Evolutionary conservation across 2,113 vertebrate species (phyloP).

Genomic region (Lepisosteus osseus): DNA sequence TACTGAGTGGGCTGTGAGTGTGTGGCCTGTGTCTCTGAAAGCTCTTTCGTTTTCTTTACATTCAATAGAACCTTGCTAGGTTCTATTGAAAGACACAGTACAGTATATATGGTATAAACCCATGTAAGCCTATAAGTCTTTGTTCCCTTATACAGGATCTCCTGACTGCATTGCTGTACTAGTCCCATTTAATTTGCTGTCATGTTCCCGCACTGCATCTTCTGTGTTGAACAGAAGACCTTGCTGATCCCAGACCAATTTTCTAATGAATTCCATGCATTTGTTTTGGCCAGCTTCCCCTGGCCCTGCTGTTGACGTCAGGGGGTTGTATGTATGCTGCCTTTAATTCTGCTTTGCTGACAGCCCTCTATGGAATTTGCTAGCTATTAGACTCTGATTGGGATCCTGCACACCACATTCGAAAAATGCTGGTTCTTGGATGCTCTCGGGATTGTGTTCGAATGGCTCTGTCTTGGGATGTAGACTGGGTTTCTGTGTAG

Average conservation of each 20-base stretch:
- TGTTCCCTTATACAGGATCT: background rate
- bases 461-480: too few relatives aligned
- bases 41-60: background rate
- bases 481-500: too few relatives aligned
- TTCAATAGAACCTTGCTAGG: too few relatives aligned
- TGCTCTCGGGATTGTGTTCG: too few relatives aligned
- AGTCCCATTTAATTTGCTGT: slow-evolving; percentile 5
- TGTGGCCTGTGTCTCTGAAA: too few relatives aligned
- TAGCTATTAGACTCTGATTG: background rate
- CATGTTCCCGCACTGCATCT: background rate
- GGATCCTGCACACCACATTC: too few relatives aligned
- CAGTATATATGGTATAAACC: background rate
- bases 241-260: background rate
- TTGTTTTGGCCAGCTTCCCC: slow-evolving; percentile 6
- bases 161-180: background rate
- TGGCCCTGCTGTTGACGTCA: background rate
- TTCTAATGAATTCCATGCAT: slow-evolving; percentile 12
- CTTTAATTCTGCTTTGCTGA: background rate
- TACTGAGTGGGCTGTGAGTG: too few relatives aligned
- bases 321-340: background rate
- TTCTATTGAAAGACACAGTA: background rate
- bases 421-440: too few relatives aligned
- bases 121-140: too few relatives aligned
- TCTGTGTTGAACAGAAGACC: background rate
- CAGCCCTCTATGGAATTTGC: background rate